Conservation (phyloP, 2,888 invertebrate genomes). For the Catonia carolina region DNA sequence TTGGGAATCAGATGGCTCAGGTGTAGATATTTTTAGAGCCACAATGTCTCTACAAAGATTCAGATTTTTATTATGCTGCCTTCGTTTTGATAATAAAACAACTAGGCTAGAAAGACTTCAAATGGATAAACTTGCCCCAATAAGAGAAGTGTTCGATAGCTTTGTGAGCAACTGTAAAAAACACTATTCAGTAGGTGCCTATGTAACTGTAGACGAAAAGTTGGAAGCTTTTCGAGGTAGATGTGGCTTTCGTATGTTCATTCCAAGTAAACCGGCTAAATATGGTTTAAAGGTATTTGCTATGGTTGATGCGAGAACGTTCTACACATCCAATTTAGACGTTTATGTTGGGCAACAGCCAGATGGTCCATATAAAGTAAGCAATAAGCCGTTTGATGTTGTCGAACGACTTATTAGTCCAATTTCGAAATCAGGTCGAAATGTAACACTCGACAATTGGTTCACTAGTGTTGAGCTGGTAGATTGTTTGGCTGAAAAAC, state of each 20-base stretch:
- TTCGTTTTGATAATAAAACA: conserved; percentile 21
- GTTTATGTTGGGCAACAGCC: conserved; percentile 30
- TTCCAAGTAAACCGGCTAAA: conserved; percentile 37
- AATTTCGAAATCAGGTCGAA: conserved; percentile 27
- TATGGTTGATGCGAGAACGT: conserved; percentile 26
- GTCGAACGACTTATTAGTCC: conserved; percentile 27
- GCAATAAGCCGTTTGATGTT: conserved; percentile 25
- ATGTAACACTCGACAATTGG: conserved; percentile 36
- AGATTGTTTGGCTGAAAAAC: conserved; percentile 21
- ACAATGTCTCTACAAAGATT: conserved; percentile 22
- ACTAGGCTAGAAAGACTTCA: conserved; percentile 31
- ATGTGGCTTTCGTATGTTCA: conserved; percentile 34
- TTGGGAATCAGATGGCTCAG: conserved; percentile 20
- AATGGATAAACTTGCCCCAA: conserved; percentile 34
- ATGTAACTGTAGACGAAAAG: conserved; percentile 36
- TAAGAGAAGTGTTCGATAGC: conserved; percentile 35
- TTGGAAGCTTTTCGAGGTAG: conserved; percentile 35
- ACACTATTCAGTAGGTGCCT: conserved; percentile 28
- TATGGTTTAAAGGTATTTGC: conserved; percentile 39
- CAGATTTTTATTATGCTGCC: conserved; percentile 12
- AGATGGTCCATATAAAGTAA: conserved; percentile 25
- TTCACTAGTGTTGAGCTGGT: conserved; percentile 26
- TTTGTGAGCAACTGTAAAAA: conserved; percentile 37
- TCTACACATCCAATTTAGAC: conserved; percentile 29
- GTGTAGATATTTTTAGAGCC: conserved; percentile 20